Percentiles rank a stretch among this genome's conserved stretches.
Conservation (phyloP, 2,888 invertebrate genomes). For the Chalcis sispes region DNA sequence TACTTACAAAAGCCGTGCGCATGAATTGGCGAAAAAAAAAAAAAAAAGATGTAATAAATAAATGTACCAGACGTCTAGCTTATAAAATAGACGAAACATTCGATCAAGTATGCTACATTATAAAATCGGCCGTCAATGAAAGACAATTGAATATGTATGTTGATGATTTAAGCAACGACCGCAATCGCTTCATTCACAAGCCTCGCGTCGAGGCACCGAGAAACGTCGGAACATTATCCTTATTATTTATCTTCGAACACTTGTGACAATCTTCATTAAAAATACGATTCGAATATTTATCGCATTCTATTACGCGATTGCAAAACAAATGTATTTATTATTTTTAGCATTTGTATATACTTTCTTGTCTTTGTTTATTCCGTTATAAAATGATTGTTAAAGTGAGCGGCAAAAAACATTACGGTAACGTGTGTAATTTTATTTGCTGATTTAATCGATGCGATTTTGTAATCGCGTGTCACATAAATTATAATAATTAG, state of each 20-base stretch:
- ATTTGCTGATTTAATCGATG: no score
- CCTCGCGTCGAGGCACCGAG: not conserved
- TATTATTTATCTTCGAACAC: slow-evolving; percentile 2
- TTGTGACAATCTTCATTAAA: not conserved
- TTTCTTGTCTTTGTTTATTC: no score
- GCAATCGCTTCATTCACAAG: slow-evolving; percentile 23
- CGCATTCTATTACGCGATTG: no score
- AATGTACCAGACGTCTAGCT: not conserved
- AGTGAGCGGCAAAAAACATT: no score
- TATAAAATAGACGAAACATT: slow-evolving; percentile 21
- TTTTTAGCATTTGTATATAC: not conserved
- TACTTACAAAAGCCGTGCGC: not conserved
- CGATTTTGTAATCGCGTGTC: no score
- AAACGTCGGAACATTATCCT: slow-evolving; percentile 24
- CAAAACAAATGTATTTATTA: no score
- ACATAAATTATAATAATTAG: no score
- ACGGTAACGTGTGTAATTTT: no score
- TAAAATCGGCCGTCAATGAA: slow-evolving; percentile 28
- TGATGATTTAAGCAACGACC: slow-evolving; percentile 32
- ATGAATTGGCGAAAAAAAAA: not conserved
- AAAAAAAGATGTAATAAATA: not conserved
- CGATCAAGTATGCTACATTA: slow-evolving; percentile 17
- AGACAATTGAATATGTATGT: slow-evolving; percentile 48
- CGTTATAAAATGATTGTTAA: no score
- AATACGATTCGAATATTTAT: not conserved